phyloP scores from a whole-genome alignment of 2,888 invertebrate genomes.

The Platycnemis pennipes region DNA sequence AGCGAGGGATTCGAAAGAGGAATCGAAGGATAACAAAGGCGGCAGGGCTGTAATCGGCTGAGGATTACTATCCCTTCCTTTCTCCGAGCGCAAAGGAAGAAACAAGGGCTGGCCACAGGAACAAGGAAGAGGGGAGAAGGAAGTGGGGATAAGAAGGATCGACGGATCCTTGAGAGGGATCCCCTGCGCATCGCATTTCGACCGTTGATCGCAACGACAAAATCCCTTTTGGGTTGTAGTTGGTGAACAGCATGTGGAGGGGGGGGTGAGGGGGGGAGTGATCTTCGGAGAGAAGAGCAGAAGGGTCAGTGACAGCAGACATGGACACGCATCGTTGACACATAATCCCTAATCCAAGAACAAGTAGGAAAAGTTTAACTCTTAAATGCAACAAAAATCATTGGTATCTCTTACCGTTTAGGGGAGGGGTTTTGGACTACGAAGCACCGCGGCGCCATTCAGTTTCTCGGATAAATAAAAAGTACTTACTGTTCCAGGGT shows the following conservation, averaged over 20 bases:
- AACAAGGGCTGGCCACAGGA: not conserved
- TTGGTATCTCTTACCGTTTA: no score
- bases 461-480: no score
- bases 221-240: not conserved
- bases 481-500: no score
- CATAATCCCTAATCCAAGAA: not conserved
- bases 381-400: no score
- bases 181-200: not conserved
- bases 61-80: not conserved
- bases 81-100: not conserved
- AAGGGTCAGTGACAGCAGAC: not conserved
- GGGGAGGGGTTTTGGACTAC: no score
- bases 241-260: not conserved
- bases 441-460: no score
- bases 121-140: not conserved
- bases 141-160: not conserved
- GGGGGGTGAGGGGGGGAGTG: not conserved
- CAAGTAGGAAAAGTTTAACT: no score
- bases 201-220: not conserved
- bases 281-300: not conserved
- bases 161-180: not conserved
- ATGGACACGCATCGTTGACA: not conserved
- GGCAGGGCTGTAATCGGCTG: constrained; percentile 10
- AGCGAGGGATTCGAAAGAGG: constrained; percentile 24
- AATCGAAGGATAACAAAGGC: constrained; percentile 26